Percentiles rank a stretch among this genome's conserved stretches.
These are phyloP conservation scores for Muschampia plurimacula DNA, from an alignment of 2,888 invertebrate genomes.

Conservation along the genomic window DNA sequence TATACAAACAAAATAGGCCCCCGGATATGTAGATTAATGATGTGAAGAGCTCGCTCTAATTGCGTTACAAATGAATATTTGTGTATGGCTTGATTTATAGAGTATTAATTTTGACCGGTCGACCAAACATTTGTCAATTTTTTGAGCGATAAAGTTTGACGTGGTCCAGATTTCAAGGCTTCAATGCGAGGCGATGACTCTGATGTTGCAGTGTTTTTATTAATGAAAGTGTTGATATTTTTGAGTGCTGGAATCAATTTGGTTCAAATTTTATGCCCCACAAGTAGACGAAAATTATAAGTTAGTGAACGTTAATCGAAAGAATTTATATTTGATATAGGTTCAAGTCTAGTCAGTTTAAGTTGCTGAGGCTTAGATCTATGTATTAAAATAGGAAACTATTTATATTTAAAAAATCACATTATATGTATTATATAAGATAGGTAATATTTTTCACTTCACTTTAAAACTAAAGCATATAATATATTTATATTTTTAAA, in stretches of 20 bases:
- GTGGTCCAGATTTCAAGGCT: slow-evolving; percentile 20
- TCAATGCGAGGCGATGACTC: slow-evolving; percentile 9
- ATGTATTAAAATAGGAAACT: too few species aligned
- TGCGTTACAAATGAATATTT: slow-evolving; percentile 76
- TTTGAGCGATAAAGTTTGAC: slow-evolving; percentile 34
- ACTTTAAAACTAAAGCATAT: too few species aligned
- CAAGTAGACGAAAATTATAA: slow-evolving; percentile 4
- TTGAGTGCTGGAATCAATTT: slow-evolving; percentile 7
- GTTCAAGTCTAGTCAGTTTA: background rate
- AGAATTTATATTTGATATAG: background rate
- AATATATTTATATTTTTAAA: too few species aligned
- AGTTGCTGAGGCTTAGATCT: too few species aligned
- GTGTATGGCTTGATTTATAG: slow-evolving; percentile 63
- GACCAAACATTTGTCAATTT: slow-evolving; percentile 27
- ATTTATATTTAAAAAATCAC: too few species aligned
- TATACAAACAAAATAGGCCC: slow-evolving; percentile 67
- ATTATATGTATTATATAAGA: too few species aligned
- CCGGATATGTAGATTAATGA: slow-evolving; percentile 80
- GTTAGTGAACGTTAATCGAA: background rate
- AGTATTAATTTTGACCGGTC: slow-evolving; percentile 52
- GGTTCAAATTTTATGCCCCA: slow-evolving; percentile 1
- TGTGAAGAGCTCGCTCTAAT: slow-evolving; percentile 70
- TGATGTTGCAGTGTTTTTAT: slow-evolving; percentile 8
- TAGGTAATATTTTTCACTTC: too few species aligned
- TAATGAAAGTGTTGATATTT: slow-evolving; percentile 15